Percentiles rank a stretch among this genome's conserved stretches.
Evolutionary conservation across 2,888 invertebrate species (phyloP).

Genomic region (Troglohyphantes excavatus): DNA sequence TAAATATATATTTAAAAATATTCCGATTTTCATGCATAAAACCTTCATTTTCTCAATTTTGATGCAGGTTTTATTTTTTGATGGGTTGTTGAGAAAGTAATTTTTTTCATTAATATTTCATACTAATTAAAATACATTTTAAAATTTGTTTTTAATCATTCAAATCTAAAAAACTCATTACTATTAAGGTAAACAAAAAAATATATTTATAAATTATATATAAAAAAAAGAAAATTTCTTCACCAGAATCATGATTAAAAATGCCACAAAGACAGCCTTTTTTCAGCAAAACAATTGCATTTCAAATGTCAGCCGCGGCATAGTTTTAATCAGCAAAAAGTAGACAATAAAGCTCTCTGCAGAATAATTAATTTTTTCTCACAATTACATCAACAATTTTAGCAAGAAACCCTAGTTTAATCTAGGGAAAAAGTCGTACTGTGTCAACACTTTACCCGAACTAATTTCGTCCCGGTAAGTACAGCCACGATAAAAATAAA

Average conservation of each 20-base stretch:
- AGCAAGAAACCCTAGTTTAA: constrained; percentile 43
- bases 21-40: no score
- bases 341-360: neutral
- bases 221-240: neutral
- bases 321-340: constrained; percentile 23
- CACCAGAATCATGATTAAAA: neutral
- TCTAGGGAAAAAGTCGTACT: constrained; percentile 33
- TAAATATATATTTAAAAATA: no score
- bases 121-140: no score
- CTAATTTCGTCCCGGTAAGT: constrained; percentile 62
- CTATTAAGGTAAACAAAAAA: no score
- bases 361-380: constrained; percentile 7
- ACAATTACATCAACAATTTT: constrained; percentile 17
- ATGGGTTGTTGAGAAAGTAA: no score
- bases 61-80: no score
- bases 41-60: no score
- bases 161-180: no score
- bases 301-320: constrained; percentile 13
- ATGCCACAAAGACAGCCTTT: neutral
- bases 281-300: constrained; percentile 34
- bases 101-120: no score
- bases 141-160: no score
- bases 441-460: constrained; percentile 65
- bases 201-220: neutral
- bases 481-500: constrained; percentile 43